A percentile compares a stretch with the other conserved stretches of the same genome.
Evolutionary conservation across 2,888 invertebrate species (phyloP).

Genomic region (Xylota sylvarum): DNA sequence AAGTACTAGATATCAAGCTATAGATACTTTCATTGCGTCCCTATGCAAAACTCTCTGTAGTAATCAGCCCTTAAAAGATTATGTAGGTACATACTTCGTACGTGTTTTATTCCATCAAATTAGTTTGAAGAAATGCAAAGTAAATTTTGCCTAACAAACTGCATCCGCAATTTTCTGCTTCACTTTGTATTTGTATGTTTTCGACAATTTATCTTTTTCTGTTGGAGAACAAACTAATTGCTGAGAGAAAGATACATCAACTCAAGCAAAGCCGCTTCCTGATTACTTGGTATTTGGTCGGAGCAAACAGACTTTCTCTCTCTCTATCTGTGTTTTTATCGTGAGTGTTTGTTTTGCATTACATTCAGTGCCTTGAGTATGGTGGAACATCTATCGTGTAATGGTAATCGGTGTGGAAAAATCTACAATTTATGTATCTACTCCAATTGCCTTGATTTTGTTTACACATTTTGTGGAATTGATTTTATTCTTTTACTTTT

Average conservation of each 20-base stretch:
- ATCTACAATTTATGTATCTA: conserved; percentile 54
- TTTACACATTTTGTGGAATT: conserved; percentile 37
- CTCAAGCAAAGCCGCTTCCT: conserved; percentile 38
- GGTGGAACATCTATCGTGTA: conserved; percentile 12
- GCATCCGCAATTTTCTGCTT: conserved; percentile 37
- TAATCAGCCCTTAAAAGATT: no score
- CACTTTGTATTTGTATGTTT: background rate
- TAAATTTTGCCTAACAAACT: conserved; percentile 33
- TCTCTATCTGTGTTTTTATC: conserved; percentile 8
- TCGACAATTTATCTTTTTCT: background rate
- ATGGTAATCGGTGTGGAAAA: conserved; percentile 46
- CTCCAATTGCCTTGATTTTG: conserved; percentile 56
- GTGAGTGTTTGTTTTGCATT: conserved; percentile 59
- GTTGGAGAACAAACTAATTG: conserved; percentile 21
- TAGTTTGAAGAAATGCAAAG: background rate
- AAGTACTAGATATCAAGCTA: no score
- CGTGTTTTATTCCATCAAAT: background rate
- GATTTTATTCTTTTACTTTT: conserved; percentile 31
- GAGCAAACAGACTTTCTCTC: conserved; percentile 36
- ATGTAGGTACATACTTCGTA: no score
- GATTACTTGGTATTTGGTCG: conserved; percentile 56
- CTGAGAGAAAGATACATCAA: conserved; percentile 20
- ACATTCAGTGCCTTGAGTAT: conserved; percentile 51
- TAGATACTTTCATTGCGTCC: no score
- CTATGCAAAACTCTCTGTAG: no score